Base-by-base conservation (phyloP, 2,888 invertebrate species). In the Volucella inanis region DNA sequence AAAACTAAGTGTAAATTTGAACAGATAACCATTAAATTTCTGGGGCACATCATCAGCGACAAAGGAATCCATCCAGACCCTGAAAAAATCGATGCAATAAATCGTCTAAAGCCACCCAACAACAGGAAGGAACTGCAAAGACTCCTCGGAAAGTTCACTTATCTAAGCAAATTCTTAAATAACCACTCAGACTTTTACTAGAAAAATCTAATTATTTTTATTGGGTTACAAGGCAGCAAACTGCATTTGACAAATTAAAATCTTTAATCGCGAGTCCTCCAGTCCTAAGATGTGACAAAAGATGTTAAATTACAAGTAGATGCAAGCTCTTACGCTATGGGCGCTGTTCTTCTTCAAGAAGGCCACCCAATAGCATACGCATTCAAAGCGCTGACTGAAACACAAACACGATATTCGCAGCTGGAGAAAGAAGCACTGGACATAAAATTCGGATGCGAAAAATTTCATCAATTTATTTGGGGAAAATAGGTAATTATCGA, bases 401-500 rank as follows among this genome's bases (percentile, higher is more conserved):
- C 38, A 8, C 55, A 57, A 57, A 57, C 31, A 6, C 12, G 55
- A 39, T 57, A 57, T 38, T 57, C 55, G 12, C 55, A 57, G 2
- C 55, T 57, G 55, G 55, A 57, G 11, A 54, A 54, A 54, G 52
- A 54, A 18, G 52, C 52, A 10, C 18, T 54, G 18, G 22, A 22
- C 14, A 54, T 54, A 9, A 54, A 57, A 38, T 57, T 57, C 9
- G 14, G 55, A 31, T 57, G 38, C 31, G 55, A 57, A 57, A 57
- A 57, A 12, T 57, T 57, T n/a, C 55, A 55, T 3, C 38, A 50
- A 50, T 50, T 50, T 50, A 50, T 50, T 9, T 52, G 9, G 52
- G 52, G 52, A 14, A 52, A 52, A 22, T 11, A 22, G 52, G 18
- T 52, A 52, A 11, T 22, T 52, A 52, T 52, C 2, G 18, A 22